phyloP scores from a whole-genome alignment of 2,888 invertebrate genomes.

The Cecidostiba fungosa region DNA sequence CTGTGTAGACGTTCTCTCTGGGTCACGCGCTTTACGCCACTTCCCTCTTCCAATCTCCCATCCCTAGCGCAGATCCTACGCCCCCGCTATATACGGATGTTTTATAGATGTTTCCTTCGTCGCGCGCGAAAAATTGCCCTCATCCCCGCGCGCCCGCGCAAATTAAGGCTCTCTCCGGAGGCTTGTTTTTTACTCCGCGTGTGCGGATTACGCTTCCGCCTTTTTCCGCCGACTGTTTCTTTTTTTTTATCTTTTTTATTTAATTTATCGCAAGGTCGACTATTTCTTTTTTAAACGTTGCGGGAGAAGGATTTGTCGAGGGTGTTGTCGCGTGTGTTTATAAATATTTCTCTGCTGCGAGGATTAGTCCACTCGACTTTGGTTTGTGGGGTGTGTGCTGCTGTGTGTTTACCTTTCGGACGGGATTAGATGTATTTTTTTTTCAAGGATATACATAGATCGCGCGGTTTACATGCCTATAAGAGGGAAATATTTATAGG shows the following conservation, averaged over 20 bases:
- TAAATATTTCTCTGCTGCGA: not conserved
- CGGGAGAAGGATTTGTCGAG: not conserved
- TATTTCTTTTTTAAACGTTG: not conserved
- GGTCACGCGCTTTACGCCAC: not conserved
- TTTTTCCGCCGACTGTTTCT: not conserved
- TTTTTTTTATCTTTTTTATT: not conserved
- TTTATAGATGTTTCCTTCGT: slow-evolving; percentile 3
- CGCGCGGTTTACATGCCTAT: not conserved
- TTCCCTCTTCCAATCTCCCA: not conserved
- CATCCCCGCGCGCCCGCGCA: not conserved
- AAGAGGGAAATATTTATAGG: not conserved
- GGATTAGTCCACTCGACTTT: too few species aligned
- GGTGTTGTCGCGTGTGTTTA: not conserved
- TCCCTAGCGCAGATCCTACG: not conserved
- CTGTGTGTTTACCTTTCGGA: too few species aligned
- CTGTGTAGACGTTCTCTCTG: not conserved
- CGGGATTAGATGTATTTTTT: not conserved
- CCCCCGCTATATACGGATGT: not conserved
- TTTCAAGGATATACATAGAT: not conserved
- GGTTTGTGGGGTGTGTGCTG: too few species aligned
- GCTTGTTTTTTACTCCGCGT: slow-evolving; percentile 9
- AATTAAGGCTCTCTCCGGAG: slow-evolving; percentile 40
- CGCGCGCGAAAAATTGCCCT: slow-evolving; percentile 29
- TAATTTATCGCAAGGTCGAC: too few species aligned
- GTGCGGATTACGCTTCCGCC: slow-evolving; percentile 29